phyloP scores from a whole-genome alignment of 2,888 invertebrate genomes.

The Caenorhabditis virilis region DNA sequence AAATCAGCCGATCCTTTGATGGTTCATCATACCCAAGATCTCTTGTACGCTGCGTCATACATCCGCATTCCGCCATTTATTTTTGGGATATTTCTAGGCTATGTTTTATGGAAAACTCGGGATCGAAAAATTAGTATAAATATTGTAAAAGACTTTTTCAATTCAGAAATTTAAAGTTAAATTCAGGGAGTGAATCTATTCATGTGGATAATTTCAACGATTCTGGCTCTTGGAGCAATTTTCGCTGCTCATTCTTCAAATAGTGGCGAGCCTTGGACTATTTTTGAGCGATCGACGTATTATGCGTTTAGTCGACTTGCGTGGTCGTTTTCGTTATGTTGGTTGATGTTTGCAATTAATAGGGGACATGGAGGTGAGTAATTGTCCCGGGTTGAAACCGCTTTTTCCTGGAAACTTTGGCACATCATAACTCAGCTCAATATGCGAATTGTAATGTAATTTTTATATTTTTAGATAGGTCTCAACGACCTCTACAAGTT shows the following conservation, averaged over 20 bases:
- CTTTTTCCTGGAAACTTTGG: slow-evolving; percentile 1
- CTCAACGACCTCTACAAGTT: too few species aligned
- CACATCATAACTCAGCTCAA: too few species aligned
- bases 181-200: slow-evolving; percentile 12
- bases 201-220: slow-evolving; percentile 20
- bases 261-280: slow-evolving; percentile 20
- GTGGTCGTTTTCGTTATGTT: slow-evolving; percentile 69
- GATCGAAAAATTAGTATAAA: slow-evolving; percentile 18
- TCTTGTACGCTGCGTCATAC: slow-evolving; percentile 26
- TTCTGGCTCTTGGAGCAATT: slow-evolving; percentile 23
- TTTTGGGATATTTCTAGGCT: slow-evolving; percentile 69
- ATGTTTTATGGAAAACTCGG: slow-evolving; percentile 62
- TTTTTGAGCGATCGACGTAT: slow-evolving; percentile 21
- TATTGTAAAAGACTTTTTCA: too few species aligned
- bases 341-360: slow-evolving; percentile 70
- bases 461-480: too few species aligned
- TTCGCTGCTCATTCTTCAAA: slow-evolving; percentile 26
- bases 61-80: slow-evolving; percentile 69
- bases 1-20: slow-evolving; percentile 20
- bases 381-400: slow-evolving; percentile 2
- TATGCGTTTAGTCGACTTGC: slow-evolving; percentile 60
- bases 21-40: slow-evolving; percentile 22
- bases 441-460: too few species aligned
- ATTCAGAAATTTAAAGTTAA: too few species aligned
- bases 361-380: slow-evolving; percentile 9